phyloP scores from a whole-genome alignment of 2,797 vertebrate genomes.

The Syngnathus rostellatus region DNA sequence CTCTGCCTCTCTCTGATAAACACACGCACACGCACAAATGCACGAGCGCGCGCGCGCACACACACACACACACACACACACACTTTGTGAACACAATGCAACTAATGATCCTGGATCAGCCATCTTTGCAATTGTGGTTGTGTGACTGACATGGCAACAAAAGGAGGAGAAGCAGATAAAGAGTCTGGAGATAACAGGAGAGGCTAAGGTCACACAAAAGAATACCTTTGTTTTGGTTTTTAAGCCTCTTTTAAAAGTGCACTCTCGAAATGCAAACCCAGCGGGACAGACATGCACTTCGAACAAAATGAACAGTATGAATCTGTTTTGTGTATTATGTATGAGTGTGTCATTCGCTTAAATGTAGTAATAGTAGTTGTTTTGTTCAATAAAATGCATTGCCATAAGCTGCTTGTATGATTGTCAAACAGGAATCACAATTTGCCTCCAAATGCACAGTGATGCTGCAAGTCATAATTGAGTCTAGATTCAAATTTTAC shows the following conservation, averaged over 20 bases:
- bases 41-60: background rate
- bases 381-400: too few relatives aligned
- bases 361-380: too few relatives aligned
- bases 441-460: background rate
- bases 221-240: background rate
- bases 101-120: slow-evolving; percentile 49
- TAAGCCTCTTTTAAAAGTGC: background rate
- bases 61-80: slow-evolving; percentile 15
- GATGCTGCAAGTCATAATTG: background rate
- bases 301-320: too few relatives aligned
- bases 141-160: slow-evolving; percentile 46
- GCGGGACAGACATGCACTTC: background rate
- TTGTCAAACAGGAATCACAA: background rate
- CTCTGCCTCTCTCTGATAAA: background rate
- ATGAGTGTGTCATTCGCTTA: too few relatives aligned
- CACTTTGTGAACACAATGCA: slow-evolving; percentile 42
- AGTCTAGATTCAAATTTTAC: background rate
- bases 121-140: slow-evolving; percentile 50
- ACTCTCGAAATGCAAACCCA: background rate
- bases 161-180: slow-evolving; percentile 18
- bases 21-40: slow-evolving; percentile 7
- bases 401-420: too few relatives aligned
- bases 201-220: slow-evolving; percentile 15
- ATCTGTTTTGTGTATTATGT: too few relatives aligned
- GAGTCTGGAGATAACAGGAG: slow-evolving; percentile 23